Evolutionary conservation across 2,797 vertebrate genomes (phyloP).

Genomic region (Mycteria americana): DNA sequence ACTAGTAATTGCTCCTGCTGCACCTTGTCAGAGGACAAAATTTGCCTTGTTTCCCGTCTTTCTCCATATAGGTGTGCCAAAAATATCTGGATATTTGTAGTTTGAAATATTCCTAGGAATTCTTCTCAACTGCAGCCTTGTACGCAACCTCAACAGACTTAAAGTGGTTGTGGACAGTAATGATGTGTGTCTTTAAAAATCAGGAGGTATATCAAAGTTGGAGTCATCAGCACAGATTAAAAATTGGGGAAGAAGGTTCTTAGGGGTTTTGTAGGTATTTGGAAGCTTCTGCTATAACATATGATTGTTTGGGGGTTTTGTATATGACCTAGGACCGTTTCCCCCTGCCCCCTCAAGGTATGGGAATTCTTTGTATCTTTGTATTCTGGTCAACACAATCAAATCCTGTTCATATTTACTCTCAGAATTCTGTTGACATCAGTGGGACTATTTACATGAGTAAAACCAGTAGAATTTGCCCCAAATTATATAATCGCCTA

Average conservation of each 20-base stretch:
- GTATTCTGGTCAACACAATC: background rate
- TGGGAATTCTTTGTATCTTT: background rate
- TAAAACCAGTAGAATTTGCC: background rate
- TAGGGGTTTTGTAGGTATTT: background rate
- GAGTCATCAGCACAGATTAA: background rate
- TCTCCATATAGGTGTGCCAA: background rate
- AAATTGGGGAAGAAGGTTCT: background rate
- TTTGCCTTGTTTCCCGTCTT: background rate
- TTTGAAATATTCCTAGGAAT: background rate
- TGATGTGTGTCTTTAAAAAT: background rate
- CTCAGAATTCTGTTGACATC: background rate
- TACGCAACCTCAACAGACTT: background rate
- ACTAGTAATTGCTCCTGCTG: background rate
- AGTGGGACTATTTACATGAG: background rate
- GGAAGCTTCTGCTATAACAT: background rate
- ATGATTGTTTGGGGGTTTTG: background rate
- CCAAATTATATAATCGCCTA: background rate
- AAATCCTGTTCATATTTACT: background rate
- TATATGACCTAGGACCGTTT: background rate
- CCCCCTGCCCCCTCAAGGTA: fast-evolving
- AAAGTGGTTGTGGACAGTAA: background rate
- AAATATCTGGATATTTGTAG: background rate
- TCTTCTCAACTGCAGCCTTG: background rate
- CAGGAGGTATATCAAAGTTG: background rate
- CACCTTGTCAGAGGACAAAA: background rate